Base-by-base conservation (phyloP, 1,140 invertebrate species). In the Pinna nobilis region DNA sequence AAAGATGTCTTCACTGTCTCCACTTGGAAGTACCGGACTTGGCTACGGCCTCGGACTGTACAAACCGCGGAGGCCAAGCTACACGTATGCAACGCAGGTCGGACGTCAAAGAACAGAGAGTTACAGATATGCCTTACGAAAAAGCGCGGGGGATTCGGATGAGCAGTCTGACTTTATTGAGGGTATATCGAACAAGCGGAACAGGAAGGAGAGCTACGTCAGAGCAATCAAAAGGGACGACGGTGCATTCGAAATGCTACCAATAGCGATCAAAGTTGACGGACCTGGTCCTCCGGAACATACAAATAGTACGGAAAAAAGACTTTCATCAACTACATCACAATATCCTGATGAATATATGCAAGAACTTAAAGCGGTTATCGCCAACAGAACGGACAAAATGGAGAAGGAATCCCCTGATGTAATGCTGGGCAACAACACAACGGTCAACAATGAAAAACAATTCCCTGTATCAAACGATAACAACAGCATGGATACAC, bases 21-120 rank as follows among this genome's bases (percentile, higher is more conserved):
- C 87, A 0, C 88, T 84, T 76, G 84, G 86, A 53, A 66, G 81
- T 11, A 84, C 80, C 49, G 84, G 83, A 23, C 66, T 88, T 13
- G 82, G 85, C 11, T 82, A 87, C 69, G 85, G 85, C 1, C 85
- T 88, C 55, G 84, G 85, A n/a, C 67, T 87, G 23, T 87, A 87
- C 70, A 77, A 87, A 47, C 87, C 87, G 3, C 71, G 87, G 15
- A 70, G 87, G 15, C 85, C 85, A 3, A 88, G 87, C 70, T 88
- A 88, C 68, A 83, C 87, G 20, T 85, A 83, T 71, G 87, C 87
- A 11, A 88, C 87, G 11, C 82, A 85, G 70, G 64, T 70, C 9
- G 71, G 67, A 32, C 78, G 87, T 15, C 84, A 85, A 66, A 60
- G 87, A 47, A 87, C 80, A 25, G 86, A 86, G 71, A 88, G 86